Evolutionary conservation across 2,888 invertebrate species (phyloP), one percentile per base, ranked within the genome.

Genomic region (Dinocampus coccinellae): DNA sequence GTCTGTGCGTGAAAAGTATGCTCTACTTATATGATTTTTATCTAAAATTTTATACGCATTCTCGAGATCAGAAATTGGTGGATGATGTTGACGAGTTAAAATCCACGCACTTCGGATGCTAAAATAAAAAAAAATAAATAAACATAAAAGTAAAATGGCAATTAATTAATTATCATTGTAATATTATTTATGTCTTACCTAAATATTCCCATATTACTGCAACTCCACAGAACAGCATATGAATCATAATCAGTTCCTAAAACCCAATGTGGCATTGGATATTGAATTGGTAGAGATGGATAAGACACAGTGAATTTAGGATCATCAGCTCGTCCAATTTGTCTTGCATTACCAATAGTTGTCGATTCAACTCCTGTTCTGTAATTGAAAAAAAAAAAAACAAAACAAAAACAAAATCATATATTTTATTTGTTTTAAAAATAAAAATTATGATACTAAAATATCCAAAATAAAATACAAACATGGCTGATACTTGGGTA

Each of bases 201-300:
- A 71, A 91, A 86, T 16, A 91, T 77, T 62, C 90, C 90, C 66
- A 91, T 82, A 75, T 91, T 89, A 1, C 81, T 82, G 79, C 93
- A 93, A 29, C 91, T 90, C 88, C 92, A 93, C 3, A 92, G 90
- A 0, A 93, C 89, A 0, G 92, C 87, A 76, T 90, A 93, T 34
- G 87, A 87, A 0, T 86, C 85, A 81, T 93, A 93, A 81, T 93
- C 92, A 0, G 93, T 92, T 33, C 89, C 90, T 13, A 93, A 79
- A 0, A 93, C 87, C 92, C 92, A 92, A 80, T 92, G 92, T 0
- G 91, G 89, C 1, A 89, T 89, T 29, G 90, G 89, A 47, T 89
- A 86, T 34, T 88, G 83, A 34, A 90, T 89, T 87, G 92, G 92
- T 47, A 92, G 83, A 0, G 91, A 90, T 0, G 92, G 91, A 83